Conservation (phyloP, 2,888 invertebrate species). For the Campopleginae sp. region DNA sequence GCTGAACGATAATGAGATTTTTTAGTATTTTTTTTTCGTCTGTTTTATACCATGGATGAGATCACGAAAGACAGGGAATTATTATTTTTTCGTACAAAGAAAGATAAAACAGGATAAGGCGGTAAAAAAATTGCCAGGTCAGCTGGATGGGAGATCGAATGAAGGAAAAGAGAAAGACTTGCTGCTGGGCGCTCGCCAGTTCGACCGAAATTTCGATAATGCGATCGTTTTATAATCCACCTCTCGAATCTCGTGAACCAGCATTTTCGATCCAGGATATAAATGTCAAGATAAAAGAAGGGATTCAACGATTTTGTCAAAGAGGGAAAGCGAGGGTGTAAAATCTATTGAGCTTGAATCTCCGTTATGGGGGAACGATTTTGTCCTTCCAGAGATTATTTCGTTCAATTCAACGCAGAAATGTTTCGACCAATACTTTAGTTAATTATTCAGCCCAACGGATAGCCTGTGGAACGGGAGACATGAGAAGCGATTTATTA, state of each 20-base stretch:
- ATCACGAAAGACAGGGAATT: constrained; percentile 18
- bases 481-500: too few species aligned
- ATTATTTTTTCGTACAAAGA: background rate
- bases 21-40: background rate
- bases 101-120: constrained; percentile 35
- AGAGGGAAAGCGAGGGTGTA: constrained; percentile 9
- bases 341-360: background rate
- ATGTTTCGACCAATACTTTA: too few species aligned
- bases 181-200: constrained; percentile 38
- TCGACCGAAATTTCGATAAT: constrained; percentile 72
- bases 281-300: background rate
- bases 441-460: too few species aligned
- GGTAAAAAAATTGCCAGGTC: constrained; percentile 48
- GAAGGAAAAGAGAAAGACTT: constrained; percentile 40
- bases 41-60: constrained; percentile 3
- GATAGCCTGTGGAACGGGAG: too few species aligned
- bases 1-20: background rate
- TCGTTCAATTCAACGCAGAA: background rate
- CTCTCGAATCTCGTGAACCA: constrained; percentile 59
- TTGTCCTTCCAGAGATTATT: constrained; percentile 3
- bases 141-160: constrained; percentile 46
- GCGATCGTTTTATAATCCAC: constrained; percentile 74
- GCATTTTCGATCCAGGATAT: constrained; percentile 50
- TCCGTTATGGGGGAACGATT: background rate
- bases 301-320: constrained; percentile 16